These are phyloP conservation scores for Caenorhabditis becei DNA, from an alignment of 2,888 invertebrate species.

Conservation along the genomic window DNA sequence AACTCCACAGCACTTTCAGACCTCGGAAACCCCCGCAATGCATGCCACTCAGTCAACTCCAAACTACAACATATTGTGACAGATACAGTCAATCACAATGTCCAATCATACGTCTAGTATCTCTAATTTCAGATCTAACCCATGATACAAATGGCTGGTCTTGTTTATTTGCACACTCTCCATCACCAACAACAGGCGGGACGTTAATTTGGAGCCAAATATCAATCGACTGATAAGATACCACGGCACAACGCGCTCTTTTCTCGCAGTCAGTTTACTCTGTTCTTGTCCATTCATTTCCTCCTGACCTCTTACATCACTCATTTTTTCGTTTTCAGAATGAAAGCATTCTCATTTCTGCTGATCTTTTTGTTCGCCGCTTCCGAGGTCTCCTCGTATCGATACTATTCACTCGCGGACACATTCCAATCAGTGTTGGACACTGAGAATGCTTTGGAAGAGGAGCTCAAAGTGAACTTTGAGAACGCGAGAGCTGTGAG, in stretches of 20 bases:
- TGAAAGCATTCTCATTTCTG: slow-evolving; percentile 34
- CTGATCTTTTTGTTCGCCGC: slow-evolving; percentile 24
- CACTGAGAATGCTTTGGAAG: slow-evolving; percentile 60
- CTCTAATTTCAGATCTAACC: slow-evolving; percentile 30
- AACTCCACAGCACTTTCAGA: too few species aligned
- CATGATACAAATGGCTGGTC: slow-evolving; percentile 25
- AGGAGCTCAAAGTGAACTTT: slow-evolving; percentile 53
- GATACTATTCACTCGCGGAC: slow-evolving; percentile 58
- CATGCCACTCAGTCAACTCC: not conserved
- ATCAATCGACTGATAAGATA: slow-evolving; percentile 60
- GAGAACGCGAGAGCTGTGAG: slow-evolving; percentile 49
- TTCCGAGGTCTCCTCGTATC: slow-evolving; percentile 10
- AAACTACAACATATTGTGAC: not conserved
- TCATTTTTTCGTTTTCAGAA: slow-evolving; percentile 27
- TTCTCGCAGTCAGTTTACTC: slow-evolving; percentile 14
- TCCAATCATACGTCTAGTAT: slow-evolving; percentile 14
- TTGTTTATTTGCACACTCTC: slow-evolving; percentile 44
- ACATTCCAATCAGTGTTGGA: slow-evolving; percentile 61
- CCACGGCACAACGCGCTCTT: slow-evolving; percentile 13
- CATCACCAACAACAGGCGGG: slow-evolving; percentile 41
- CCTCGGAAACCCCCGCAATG: too few species aligned
- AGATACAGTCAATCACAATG: not conserved
- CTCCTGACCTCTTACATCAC: not conserved
- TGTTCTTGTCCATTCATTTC: slow-evolving; percentile 8
- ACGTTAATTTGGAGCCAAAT: slow-evolving; percentile 60